A percentile compares a stretch with the other conserved stretches of the same genome.
Evolutionary conservation across 2,113 vertebrate species (phyloP).

Genomic region (Campylomormyrus tamandua): DNA sequence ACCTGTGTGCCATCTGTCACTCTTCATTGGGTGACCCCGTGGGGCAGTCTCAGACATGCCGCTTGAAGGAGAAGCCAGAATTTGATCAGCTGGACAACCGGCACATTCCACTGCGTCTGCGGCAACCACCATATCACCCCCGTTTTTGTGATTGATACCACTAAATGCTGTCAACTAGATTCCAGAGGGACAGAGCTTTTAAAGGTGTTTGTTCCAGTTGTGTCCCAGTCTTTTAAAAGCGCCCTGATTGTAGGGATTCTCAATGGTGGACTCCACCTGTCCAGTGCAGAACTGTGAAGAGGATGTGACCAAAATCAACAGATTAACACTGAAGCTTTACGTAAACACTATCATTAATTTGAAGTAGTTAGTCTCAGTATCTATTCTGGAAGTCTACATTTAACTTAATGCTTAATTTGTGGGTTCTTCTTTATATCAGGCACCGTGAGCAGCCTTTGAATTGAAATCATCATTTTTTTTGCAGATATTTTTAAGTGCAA

Average conservation of each 20-base stretch:
- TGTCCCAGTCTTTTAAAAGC: background rate
- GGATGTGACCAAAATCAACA: background rate
- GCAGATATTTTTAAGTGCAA: background rate
- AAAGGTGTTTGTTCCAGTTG: background rate
- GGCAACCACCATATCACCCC: background rate
- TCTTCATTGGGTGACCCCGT: constrained; percentile 20
- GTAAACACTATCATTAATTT: background rate
- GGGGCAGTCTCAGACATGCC: background rate
- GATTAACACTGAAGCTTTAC: background rate
- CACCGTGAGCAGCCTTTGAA: background rate
- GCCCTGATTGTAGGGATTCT: background rate
- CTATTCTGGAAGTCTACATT: background rate
- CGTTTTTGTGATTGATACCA: background rate
- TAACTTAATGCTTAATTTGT: background rate
- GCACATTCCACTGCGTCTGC: background rate
- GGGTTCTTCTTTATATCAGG: background rate
- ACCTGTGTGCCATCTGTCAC: constrained; percentile 46
- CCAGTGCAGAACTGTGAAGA: background rate
- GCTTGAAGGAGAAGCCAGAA: background rate
- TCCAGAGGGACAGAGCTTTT: background rate
- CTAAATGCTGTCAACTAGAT: background rate
- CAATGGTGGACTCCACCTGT: background rate
- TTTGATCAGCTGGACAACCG: background rate
- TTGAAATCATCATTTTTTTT: background rate
- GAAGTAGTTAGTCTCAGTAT: background rate